Conservation (phyloP, 2,888 invertebrate genomes). For the Euproctis similis region DNA sequence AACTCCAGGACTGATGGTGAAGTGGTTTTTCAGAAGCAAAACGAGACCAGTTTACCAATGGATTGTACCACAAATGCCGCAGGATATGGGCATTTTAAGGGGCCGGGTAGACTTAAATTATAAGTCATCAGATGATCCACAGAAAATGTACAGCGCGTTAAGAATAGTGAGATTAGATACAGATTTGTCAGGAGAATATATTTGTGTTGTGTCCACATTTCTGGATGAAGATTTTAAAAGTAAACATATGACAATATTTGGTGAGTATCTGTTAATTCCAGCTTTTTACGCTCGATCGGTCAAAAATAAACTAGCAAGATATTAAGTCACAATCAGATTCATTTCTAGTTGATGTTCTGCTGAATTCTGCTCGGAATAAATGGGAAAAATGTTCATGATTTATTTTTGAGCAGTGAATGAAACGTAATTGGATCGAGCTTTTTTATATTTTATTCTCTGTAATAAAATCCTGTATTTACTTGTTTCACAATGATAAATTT, state of each 20-base stretch:
- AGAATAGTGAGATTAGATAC: conserved; percentile 83
- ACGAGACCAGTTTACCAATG: conserved; percentile 84
- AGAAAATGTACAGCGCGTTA: conserved; percentile 82
- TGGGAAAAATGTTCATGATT: too few relatives aligned
- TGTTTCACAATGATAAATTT: too few relatives aligned
- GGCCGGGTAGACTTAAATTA: conserved; percentile 79
- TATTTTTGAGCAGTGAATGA: too few relatives aligned
- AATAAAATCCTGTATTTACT: too few relatives aligned
- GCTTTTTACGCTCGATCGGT: too few relatives aligned
- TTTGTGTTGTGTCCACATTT: conserved; percentile 83
- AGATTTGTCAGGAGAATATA: conserved; percentile 83
- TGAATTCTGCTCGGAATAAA: too few relatives aligned
- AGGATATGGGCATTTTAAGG: conserved; percentile 76
- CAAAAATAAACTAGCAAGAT: too few relatives aligned
- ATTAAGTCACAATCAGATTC: too few relatives aligned
- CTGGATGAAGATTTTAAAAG: conserved; percentile 80
- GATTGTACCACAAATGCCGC: conserved; percentile 81
- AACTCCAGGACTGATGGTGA: conserved; percentile 81
- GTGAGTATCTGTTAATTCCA: conserved; percentile 59
- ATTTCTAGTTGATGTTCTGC: too few relatives aligned
- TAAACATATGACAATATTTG: conserved; percentile 80
- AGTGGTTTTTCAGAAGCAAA: conserved; percentile 84
- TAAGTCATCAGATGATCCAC: conserved; percentile 78
- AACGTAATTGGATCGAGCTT: too few relatives aligned
- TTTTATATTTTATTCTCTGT: too few relatives aligned